Percentiles rank a stretch among this genome's conserved stretches.
Evolutionary conservation across 2,888 invertebrate genomes (phyloP).

Genomic region (Heliconius charithonia): DNA sequence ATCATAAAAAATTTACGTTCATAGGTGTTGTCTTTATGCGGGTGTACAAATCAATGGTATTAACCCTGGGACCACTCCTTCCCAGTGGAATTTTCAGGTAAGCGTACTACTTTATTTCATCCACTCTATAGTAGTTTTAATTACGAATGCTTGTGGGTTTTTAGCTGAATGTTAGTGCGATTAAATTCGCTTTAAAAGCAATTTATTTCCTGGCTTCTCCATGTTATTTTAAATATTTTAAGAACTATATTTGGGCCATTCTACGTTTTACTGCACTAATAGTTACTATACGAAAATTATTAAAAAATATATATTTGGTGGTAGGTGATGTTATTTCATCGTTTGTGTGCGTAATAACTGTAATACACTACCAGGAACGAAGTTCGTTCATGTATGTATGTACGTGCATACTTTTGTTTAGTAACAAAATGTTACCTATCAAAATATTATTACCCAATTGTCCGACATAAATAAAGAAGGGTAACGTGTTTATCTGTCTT

Average conservation of each 20-base stretch:
- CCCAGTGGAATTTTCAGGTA: slow-evolving; percentile 87
- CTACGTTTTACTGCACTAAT: neutral
- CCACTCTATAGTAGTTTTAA: neutral
- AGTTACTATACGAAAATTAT: neutral
- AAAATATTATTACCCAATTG: too few relatives aligned
- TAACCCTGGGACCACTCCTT: slow-evolving; percentile 93
- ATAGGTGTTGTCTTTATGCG: slow-evolving; percentile 89
- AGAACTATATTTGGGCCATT: too few relatives aligned
- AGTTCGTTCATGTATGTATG: too few relatives aligned
- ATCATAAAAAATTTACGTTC: slow-evolving; percentile 33
- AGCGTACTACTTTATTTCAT: neutral
- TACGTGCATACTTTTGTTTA: too few relatives aligned
- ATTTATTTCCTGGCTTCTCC: neutral
- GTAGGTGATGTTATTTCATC: too few relatives aligned
- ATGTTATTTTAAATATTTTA: neutral
- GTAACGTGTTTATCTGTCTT: too few relatives aligned
- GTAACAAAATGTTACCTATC: too few relatives aligned
- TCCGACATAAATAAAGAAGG: too few relatives aligned
- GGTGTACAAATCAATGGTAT: slow-evolving; percentile 91
- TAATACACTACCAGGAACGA: too few relatives aligned
- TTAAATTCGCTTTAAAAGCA: neutral
- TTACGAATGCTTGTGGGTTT: neutral
- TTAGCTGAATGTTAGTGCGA: neutral
- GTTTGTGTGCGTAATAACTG: too few relatives aligned
- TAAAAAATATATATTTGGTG: too few relatives aligned